A percentile compares a stretch with the other conserved stretches of the same genome.
Conservation (phyloP, 2,797 vertebrate species). For the Tiaroga cobitis region DNA sequence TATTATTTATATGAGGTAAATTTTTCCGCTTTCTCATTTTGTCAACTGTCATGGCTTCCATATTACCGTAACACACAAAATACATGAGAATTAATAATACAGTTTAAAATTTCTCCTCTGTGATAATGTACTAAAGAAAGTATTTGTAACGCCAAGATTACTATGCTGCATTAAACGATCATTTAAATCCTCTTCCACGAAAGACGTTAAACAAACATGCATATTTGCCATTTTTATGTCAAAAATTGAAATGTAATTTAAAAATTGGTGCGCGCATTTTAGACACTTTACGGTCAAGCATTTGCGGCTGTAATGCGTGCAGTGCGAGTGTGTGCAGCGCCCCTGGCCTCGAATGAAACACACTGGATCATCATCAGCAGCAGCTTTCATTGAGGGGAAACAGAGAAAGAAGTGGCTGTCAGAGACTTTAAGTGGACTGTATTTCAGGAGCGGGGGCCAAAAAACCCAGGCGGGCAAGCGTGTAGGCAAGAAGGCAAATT, state of each 20-base stretch:
- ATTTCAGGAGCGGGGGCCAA: slow-evolving; percentile 64
- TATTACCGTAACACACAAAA: slow-evolving; percentile 12
- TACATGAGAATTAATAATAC: not conserved
- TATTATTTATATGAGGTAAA: not conserved
- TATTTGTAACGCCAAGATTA: no score
- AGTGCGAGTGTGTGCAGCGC: slow-evolving; percentile 53
- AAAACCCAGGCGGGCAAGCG: slow-evolving; percentile 63
- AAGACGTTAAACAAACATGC: not conserved
- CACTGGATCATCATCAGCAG: slow-evolving; percentile 59
- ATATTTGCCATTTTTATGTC: not conserved
- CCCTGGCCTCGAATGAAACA: slow-evolving; percentile 68
- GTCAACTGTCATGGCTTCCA: slow-evolving; percentile 41
- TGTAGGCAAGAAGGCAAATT: slow-evolving; percentile 59
- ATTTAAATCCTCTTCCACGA: not conserved
- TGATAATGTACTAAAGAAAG: not conserved
- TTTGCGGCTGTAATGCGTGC: slow-evolving; percentile 45
- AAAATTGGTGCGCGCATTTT: not conserved
- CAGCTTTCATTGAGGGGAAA: slow-evolving; percentile 65
- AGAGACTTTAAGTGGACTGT: slow-evolving; percentile 51
- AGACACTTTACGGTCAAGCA: slow-evolving; percentile 7
- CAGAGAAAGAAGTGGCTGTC: slow-evolving; percentile 43
- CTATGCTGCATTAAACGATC: not conserved
- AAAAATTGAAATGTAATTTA: not conserved
- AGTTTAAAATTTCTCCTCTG: not conserved
- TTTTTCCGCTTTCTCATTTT: slow-evolving; percentile 62